Evolutionary conservation across 1,140 invertebrate species (phyloP).

Genomic region (Kradibia gibbosae): DNA sequence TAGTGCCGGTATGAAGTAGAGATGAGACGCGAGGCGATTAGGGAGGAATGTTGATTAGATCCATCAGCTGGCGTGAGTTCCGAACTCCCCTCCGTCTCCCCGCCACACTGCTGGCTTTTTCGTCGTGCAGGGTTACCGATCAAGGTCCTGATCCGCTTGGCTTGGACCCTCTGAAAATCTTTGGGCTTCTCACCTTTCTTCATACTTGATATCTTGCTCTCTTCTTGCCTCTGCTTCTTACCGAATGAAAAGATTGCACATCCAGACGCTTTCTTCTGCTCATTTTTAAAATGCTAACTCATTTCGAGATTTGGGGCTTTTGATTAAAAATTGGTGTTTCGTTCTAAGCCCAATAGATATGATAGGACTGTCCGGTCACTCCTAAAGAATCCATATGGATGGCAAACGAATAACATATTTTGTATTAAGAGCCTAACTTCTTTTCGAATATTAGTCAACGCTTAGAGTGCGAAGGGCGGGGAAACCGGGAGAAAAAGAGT

Average conservation of each 20-base stretch:
- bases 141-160: conserved; percentile 30
- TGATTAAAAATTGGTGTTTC: conserved; percentile 41
- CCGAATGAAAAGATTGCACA: background rate
- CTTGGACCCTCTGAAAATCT: conserved; percentile 30
- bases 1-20: conserved; percentile 33
- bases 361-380: no score
- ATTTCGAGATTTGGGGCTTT: conserved; percentile 21
- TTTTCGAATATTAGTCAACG: no score
- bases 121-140: background rate
- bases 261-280: background rate
- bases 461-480: no score
- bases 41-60: conserved; percentile 70
- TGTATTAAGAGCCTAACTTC: no score
- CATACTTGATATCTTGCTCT: conserved; percentile 10
- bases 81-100: background rate
- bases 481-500: background rate
- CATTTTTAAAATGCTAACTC: conserved; percentile 6
- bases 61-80: conserved; percentile 63
- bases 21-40: conserved; percentile 59
- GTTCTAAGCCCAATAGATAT: no score
- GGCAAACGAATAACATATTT: no score
- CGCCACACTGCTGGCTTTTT: background rate
- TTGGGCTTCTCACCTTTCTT: conserved; percentile 44
- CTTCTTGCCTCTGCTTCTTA: background rate
- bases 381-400: no score